Conservation (phyloP, 1,140 invertebrate genomes). For the Periplaneta americana region DNA sequence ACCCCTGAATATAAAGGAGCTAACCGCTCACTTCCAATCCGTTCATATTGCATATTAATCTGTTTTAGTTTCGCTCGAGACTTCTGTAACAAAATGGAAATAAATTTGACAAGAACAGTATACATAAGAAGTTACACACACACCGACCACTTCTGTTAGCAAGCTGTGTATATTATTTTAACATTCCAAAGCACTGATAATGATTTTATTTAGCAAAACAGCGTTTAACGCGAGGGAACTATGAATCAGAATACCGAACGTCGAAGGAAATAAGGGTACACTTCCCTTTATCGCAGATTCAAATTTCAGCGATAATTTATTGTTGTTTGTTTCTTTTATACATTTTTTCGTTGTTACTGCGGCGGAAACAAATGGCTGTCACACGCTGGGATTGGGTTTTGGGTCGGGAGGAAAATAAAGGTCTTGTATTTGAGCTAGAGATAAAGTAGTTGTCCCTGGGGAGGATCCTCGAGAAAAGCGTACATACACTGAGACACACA, state of each 20-base stretch:
- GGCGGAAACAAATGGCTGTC: constrained; percentile 17
- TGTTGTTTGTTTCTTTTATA: constrained; percentile 18
- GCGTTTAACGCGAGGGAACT: background rate
- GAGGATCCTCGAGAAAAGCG: background rate
- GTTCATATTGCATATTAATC: too few relatives aligned
- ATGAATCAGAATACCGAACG: background rate
- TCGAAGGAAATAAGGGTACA: background rate
- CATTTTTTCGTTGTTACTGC: constrained; percentile 9
- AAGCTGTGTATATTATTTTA: too few relatives aligned
- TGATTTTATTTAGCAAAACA: background rate
- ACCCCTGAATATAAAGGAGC: too few relatives aligned
- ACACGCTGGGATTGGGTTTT: constrained; percentile 16
- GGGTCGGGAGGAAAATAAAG: constrained; percentile 5
- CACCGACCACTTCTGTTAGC: too few relatives aligned
- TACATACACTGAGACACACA: background rate
- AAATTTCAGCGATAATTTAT: constrained; percentile 15
- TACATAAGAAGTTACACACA: too few relatives aligned
- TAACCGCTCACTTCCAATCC: too few relatives aligned
- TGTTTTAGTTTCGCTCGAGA: too few relatives aligned
- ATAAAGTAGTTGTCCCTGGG: constrained; percentile 15
- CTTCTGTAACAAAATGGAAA: too few relatives aligned
- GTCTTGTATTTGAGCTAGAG: constrained; percentile 8
- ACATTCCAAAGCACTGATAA: background rate
- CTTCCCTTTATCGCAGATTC: background rate
- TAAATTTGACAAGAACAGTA: too few relatives aligned